A percentile compares a stretch with the other conserved stretches of the same genome.
These are phyloP conservation scores for Cheilosia variabilis DNA, from an alignment of 2,888 invertebrate genomes.

Conservation along the genomic window DNA sequence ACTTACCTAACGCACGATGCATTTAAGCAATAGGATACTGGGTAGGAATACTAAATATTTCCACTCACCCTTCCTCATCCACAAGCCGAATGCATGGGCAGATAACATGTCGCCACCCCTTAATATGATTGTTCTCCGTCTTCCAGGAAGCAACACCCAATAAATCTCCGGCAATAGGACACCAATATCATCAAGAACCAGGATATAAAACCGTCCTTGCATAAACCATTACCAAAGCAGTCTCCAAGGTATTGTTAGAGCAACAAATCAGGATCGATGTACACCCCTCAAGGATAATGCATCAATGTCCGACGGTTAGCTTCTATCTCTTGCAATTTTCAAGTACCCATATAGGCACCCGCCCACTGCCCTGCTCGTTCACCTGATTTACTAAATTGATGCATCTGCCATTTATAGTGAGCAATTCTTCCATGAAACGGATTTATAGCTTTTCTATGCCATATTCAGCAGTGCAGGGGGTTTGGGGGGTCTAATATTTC, in stretches of 20 bases:
- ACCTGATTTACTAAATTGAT: constrained; percentile 67
- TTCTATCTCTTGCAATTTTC: constrained; percentile 41
- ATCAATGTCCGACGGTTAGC: constrained; percentile 62
- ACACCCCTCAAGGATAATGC: constrained; percentile 64
- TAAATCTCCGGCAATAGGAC: constrained; percentile 42
- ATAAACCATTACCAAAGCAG: constrained; percentile 56
- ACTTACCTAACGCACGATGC: too few relatives aligned
- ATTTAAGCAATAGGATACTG: too few relatives aligned
- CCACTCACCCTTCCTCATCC: too few relatives aligned
- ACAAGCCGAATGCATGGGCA: too few relatives aligned
- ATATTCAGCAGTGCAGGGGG: background rate
- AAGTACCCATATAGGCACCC: constrained; percentile 2
- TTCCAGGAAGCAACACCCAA: constrained; percentile 51
- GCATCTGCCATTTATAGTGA: constrained; percentile 44
- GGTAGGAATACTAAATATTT: too few relatives aligned
- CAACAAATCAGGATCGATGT: constrained; percentile 64
- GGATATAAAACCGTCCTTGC: constrained; percentile 20
- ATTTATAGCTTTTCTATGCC: constrained; percentile 57
- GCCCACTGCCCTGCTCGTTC: background rate
- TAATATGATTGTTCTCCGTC: constrained; percentile 58
- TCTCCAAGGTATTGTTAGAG: constrained; percentile 55
- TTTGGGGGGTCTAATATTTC: constrained; percentile 48
- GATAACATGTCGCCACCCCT: constrained; percentile 7
- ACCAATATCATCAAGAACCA: background rate
- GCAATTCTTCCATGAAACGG: constrained; percentile 66